phyloP scores from a whole-genome alignment of 2,113 vertebrate genomes.

The Myocastor coypus region DNA sequence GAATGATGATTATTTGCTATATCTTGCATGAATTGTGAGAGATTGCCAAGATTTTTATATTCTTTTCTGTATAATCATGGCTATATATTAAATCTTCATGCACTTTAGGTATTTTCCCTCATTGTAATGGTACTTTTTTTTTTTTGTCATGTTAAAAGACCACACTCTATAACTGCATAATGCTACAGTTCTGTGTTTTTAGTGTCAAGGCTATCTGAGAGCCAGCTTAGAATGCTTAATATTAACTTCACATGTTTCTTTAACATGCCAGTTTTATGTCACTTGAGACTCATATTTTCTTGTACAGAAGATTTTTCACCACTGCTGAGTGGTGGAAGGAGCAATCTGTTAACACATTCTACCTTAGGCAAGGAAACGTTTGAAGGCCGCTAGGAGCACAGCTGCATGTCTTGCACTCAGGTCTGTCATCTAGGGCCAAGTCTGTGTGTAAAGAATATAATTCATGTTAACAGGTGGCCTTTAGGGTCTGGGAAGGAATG shows the following conservation, averaged over 20 bases:
- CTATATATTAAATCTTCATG: constrained; percentile 32
- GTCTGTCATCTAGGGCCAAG: neutral
- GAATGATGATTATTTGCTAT: neutral
- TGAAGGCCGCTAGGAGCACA: neutral
- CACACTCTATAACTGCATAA: neutral
- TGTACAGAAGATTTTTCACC: neutral
- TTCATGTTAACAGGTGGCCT: neutral
- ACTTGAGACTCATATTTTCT: neutral
- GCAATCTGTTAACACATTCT: neutral
- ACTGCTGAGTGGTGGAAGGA: neutral
- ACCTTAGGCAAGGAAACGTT: neutral
- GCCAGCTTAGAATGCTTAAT: neutral
- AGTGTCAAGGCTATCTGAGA: neutral
- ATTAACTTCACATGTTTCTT: neutral
- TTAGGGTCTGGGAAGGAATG: neutral
- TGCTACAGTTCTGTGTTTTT: neutral
- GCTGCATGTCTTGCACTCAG: neutral
- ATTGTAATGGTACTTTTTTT: neutral
- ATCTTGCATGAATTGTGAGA: neutral
- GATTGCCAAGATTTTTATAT: neutral
- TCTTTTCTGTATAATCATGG: neutral
- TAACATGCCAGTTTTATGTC: neutral
- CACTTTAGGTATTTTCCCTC: constrained; percentile 23
- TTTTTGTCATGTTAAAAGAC: constrained; percentile 30
- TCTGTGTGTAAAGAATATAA: neutral